Evolutionary conservation across 2,113 vertebrate genomes (phyloP).

Genomic region (Copsychus sechellarum): DNA sequence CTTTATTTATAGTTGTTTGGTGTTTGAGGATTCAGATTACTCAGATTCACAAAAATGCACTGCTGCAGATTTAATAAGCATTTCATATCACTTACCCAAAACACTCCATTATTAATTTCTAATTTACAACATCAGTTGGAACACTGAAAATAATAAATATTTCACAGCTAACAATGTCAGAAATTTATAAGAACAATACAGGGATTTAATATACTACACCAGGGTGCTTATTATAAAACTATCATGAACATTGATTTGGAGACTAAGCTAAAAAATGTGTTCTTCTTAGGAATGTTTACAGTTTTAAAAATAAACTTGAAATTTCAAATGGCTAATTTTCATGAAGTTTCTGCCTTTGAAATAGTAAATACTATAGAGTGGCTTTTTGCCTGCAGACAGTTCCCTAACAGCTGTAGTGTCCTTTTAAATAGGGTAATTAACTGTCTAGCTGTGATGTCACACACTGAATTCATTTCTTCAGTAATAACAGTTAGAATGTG

Average conservation of each 20-base stretch:
- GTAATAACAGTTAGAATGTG: constrained; percentile 52
- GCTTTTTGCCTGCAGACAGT: neutral
- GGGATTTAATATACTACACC: neutral
- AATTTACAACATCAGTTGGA: neutral
- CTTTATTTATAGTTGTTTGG: neutral
- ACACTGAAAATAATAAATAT: neutral
- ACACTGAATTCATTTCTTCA: constrained; percentile 39
- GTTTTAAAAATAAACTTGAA: neutral
- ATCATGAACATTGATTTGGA: neutral
- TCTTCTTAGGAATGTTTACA: neutral
- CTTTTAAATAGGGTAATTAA: constrained; percentile 15
- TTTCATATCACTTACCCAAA: neutral
- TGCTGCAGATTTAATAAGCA: neutral
- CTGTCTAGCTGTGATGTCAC: constrained; percentile 23
- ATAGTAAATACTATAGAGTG: neutral
- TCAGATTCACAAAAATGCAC: neutral
- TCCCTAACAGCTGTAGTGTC: neutral
- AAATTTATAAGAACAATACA: neutral
- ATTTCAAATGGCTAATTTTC: neutral
- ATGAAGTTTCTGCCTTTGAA: constrained; percentile 2
- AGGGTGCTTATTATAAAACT: neutral
- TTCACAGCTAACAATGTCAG: neutral
- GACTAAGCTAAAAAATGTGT: neutral
- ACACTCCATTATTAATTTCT: neutral
- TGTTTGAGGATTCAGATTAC: neutral